These are phyloP conservation scores for Oxytorus armatus DNA, from an alignment of 2,888 invertebrate species.

Conservation along the genomic window DNA sequence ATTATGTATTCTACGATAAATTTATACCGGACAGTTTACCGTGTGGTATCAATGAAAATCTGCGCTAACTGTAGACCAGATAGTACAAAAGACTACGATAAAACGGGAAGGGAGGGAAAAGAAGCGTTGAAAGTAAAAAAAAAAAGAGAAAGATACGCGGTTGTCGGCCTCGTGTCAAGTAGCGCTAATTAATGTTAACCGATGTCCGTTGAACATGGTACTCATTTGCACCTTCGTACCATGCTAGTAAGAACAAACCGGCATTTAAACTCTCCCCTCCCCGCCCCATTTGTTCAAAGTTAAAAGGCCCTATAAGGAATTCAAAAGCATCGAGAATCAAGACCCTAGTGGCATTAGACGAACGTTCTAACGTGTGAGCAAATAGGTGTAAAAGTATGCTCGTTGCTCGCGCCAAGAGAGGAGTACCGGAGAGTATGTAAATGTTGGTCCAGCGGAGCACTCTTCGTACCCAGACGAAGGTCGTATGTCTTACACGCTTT, in stretches of 20 bases:
- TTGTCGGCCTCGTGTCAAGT: conserved; percentile 50
- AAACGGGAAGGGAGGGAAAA: not conserved
- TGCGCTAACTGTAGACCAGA: not conserved
- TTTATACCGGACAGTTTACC: too few relatives aligned
- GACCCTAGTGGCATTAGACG: not conserved
- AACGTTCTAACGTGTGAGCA: not conserved
- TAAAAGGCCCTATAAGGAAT: not conserved
- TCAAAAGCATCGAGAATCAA: not conserved
- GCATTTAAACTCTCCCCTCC: not conserved
- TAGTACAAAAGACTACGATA: not conserved
- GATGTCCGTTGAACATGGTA: conserved; percentile 54
- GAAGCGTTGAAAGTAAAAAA: not conserved
- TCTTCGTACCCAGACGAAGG: conserved; percentile 55
- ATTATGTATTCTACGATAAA: too few relatives aligned
- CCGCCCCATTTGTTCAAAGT: not conserved
- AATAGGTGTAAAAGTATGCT: not conserved
- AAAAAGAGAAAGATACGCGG: conserved; percentile 4
- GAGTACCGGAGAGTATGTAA: conserved; percentile 25
- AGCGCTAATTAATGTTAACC: conserved; percentile 62
- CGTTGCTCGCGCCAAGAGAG: not conserved
- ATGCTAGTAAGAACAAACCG: conserved; percentile 13
- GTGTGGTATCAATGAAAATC: not conserved
- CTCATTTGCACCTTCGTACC: conserved; percentile 59
- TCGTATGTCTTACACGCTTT: conserved; percentile 64
- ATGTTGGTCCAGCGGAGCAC: conserved; percentile 31